Percentiles rank a stretch among this genome's conserved stretches.
phyloP scores from a whole-genome alignment of 2,888 invertebrate species.

The Lasioglossum villosulum region DNA sequence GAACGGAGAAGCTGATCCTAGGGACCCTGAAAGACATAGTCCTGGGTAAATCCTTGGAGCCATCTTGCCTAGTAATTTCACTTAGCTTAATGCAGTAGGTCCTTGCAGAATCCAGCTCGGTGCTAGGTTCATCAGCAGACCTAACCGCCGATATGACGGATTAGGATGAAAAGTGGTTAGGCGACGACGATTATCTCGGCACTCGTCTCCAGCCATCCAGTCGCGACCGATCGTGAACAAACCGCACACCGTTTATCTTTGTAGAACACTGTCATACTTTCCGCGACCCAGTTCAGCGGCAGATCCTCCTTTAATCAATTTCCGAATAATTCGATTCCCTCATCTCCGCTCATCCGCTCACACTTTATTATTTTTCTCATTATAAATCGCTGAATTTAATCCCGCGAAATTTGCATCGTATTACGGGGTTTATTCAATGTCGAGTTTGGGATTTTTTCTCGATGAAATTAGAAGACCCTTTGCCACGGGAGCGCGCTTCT shows the following conservation, averaged over 20 bases:
- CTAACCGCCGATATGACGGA: conserved; percentile 8
- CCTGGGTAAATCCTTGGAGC: neutral
- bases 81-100: neutral
- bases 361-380: neutral
- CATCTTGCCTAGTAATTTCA: neutral
- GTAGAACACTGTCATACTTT: neutral
- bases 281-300: neutral
- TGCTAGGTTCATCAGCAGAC: neutral
- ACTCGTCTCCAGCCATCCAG: neutral
- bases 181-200: neutral
- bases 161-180: neutral
- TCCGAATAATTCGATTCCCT: neutral
- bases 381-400: conserved; percentile 3
- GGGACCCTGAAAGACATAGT: neutral
- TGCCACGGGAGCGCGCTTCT: neutral
- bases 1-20: neutral
- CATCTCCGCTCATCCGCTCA: neutral
- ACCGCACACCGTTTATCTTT: neutral
- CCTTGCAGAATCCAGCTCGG: neutral
- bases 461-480: neutral
- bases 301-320: neutral
- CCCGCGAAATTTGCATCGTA: neutral
- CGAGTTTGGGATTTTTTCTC: neutral
- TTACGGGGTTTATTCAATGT: neutral
- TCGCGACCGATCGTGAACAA: neutral